Percentiles rank a stretch among this genome's conserved stretches.
phyloP scores from a whole-genome alignment of 2,888 invertebrate genomes.

The Falcaria lacertinaria region DNA sequence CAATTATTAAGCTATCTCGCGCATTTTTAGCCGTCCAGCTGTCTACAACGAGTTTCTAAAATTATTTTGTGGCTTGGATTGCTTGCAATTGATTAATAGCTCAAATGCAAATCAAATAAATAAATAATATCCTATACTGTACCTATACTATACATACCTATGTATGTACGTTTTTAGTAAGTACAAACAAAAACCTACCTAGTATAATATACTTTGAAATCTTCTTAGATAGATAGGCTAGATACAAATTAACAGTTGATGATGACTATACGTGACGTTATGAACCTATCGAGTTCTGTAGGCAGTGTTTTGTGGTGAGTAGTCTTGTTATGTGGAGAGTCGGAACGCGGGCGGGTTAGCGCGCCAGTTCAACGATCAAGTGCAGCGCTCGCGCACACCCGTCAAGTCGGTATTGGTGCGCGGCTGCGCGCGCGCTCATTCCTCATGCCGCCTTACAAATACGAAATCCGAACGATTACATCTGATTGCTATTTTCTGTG shows the following conservation, averaged over 20 bases:
- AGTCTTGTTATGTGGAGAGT: conserved; percentile 4
- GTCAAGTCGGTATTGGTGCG: conserved; percentile 48
- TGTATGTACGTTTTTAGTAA: no score
- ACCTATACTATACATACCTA: conserved; percentile 8
- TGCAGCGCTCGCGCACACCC: conserved; percentile 67
- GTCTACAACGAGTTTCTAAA: conserved; percentile 60
- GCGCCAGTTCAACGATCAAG: conserved; percentile 71
- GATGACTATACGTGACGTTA: conserved; percentile 29
- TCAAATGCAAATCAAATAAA: conserved; percentile 21
- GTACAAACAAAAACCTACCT: no score
- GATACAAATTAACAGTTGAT: not conserved
- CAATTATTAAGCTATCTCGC: conserved; percentile 59
- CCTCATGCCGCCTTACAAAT: conserved; percentile 37
- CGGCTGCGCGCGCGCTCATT: conserved; percentile 47
- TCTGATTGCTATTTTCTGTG: conserved; percentile 22
- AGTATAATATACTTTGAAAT: no score
- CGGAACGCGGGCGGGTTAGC: conserved; percentile 41
- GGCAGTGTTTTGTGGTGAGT: conserved; percentile 15
- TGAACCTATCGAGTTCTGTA: conserved; percentile 40
- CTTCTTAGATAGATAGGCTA: not conserved
- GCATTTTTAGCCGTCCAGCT: conserved; percentile 32
- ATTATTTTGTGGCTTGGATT: conserved; percentile 58
- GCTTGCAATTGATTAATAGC: no score
- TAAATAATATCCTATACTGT: not conserved
- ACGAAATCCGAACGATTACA: conserved; percentile 38